Evolutionary conservation across 2,113 vertebrate species (phyloP).

Genomic region (Clupea harengus): DNA sequence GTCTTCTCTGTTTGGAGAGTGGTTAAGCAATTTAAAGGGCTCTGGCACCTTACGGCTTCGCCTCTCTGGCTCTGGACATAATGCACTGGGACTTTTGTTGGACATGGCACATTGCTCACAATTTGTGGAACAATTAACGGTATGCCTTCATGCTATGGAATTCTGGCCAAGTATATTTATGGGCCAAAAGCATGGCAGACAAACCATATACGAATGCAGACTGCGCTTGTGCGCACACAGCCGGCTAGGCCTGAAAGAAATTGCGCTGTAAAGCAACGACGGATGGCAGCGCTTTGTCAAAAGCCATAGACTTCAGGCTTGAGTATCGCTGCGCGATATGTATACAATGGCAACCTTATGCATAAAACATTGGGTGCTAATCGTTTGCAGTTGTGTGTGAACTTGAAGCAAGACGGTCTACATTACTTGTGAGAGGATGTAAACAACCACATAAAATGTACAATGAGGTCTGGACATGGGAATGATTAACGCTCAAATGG

Average conservation of each 20-base stretch:
- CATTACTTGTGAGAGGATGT: background rate
- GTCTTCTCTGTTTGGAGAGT: background rate
- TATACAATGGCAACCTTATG: background rate
- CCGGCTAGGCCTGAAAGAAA: background rate
- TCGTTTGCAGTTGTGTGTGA: background rate
- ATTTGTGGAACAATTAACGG: background rate
- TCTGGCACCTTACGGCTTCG: background rate
- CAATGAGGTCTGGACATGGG: background rate
- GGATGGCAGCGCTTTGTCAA: background rate
- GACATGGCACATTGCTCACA: background rate
- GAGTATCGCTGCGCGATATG: background rate
- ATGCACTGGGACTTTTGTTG: background rate
- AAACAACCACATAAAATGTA: conserved; percentile 19
- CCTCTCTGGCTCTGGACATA: background rate
- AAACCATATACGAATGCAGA: background rate
- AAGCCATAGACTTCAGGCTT: background rate
- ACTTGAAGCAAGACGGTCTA: background rate
- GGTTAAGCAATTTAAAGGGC: background rate
- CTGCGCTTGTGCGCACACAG: background rate
- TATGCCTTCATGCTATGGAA: background rate
- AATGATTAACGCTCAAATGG: background rate
- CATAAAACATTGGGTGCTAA: conserved; percentile 9
- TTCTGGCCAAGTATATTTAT: background rate
- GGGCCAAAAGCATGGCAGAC: background rate
- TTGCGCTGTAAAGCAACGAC: background rate